Conservation (phyloP, 2,797 vertebrate genomes). For the Helicolenus hilgendorfi region DNA sequence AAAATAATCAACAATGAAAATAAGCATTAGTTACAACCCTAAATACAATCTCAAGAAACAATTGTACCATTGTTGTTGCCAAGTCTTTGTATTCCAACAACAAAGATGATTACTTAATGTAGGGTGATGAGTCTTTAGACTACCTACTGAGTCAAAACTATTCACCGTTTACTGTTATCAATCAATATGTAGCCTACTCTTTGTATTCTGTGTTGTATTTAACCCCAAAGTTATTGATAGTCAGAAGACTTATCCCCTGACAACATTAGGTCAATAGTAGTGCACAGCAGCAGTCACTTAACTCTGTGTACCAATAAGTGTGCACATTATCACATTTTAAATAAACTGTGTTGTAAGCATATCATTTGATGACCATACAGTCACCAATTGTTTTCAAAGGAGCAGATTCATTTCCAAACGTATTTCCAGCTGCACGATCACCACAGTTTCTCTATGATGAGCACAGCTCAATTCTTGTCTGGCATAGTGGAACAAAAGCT, state of each 20-base stretch:
- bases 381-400: neutral
- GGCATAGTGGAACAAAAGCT: constrained; percentile 35
- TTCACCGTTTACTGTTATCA: neutral
- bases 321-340: neutral
- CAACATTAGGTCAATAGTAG: neutral
- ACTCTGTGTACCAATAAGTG: neutral
- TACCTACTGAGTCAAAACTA: neutral
- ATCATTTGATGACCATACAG: neutral
- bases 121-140: neutral
- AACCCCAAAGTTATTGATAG: neutral
- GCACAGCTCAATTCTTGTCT: constrained; percentile 34
- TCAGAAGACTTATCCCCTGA: neutral
- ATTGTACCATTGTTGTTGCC: neutral
- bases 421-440: constrained; percentile 8
- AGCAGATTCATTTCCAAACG: neutral
- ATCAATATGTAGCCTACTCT: neutral
- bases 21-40: neutral
- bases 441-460: constrained; percentile 7
- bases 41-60: neutral
- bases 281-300: neutral
- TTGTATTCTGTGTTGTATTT: neutral
- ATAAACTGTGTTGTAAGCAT: neutral
- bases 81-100: neutral
- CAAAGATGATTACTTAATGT: neutral
- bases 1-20: neutral